These are phyloP conservation scores for Baronia brevicornis DNA, from an alignment of 2,888 invertebrate genomes.

Conservation along the genomic window DNA sequence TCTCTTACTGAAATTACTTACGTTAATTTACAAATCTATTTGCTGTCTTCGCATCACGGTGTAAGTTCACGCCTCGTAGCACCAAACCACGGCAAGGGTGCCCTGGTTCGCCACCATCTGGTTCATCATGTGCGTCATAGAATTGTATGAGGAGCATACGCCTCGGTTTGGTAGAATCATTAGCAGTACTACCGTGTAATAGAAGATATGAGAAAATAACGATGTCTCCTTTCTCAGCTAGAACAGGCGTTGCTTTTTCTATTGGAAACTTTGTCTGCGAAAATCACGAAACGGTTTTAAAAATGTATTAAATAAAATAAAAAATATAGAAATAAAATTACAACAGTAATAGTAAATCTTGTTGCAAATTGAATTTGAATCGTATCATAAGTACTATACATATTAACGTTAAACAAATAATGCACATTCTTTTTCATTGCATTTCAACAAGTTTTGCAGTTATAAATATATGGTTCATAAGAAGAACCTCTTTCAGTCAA, in stretches of 20 bases:
- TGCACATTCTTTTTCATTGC: no score
- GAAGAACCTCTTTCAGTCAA: no score
- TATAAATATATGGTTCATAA: no score
- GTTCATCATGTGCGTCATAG: slow-evolving; percentile 71
- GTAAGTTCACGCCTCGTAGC: slow-evolving; percentile 62
- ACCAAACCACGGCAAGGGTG: slow-evolving; percentile 72
- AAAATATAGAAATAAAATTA: no score
- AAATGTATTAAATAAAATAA: no score
- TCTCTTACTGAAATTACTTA: no score
- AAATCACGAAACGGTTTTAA: slow-evolving; percentile 11
- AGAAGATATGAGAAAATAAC: slow-evolving; percentile 76
- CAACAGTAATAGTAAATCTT: no score
- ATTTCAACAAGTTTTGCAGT: no score
- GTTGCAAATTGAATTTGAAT: no score
- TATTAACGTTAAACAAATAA: no score
- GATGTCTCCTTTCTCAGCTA: slow-evolving; percentile 72
- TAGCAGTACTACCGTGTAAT: slow-evolving; percentile 74
- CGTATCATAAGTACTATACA: no score
- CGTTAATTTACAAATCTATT: no score
- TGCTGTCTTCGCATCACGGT: slow-evolving; percentile 45
- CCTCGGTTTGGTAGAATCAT: slow-evolving; percentile 54
- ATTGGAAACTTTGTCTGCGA: slow-evolving; percentile 65
- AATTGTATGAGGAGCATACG: slow-evolving; percentile 74
- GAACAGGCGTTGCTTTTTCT: slow-evolving; percentile 62
- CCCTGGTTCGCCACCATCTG: slow-evolving; percentile 50